These are phyloP conservation scores for Turdus rufiventris DNA, from an alignment of 2,113 vertebrate species.

Conservation along the genomic window DNA sequence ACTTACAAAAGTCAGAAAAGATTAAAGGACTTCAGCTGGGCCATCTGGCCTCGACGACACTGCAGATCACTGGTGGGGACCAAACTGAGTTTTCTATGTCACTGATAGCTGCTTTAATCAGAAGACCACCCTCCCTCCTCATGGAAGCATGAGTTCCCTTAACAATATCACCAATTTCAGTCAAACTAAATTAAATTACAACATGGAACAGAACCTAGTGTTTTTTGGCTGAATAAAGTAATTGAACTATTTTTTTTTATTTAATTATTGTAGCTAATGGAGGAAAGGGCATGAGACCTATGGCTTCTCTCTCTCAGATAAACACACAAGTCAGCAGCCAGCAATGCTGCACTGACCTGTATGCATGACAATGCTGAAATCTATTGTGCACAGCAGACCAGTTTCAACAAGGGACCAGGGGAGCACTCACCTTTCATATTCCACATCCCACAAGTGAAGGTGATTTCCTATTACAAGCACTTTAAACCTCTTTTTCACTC, in stretches of 20 bases:
- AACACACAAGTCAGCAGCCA: not conserved
- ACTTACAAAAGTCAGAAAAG: not conserved
- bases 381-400: not conserved
- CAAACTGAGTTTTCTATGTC: not conserved
- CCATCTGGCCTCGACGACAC: not conserved
- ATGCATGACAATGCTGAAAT: not conserved
- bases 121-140: not conserved
- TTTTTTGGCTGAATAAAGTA: not conserved
- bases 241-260: not conserved
- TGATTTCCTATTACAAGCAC: not conserved
- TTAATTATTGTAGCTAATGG: not conserved
- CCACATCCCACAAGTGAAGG: not conserved
- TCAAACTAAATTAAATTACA: not conserved
- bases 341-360: not conserved
- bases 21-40: not conserved
- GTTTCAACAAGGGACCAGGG: not conserved
- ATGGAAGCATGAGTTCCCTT: not conserved
- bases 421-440: slow-evolving; percentile 11
- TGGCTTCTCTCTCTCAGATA: not conserved
- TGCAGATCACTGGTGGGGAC: not conserved
- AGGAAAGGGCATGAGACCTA: not conserved
- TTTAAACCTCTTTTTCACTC: not conserved
- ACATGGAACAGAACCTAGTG: not conserved
- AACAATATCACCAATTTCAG: not conserved
- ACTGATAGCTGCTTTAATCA: not conserved